A percentile compares a stretch with the other conserved stretches of the same genome.
These are phyloP conservation scores for Eristalis arbustorum DNA, from an alignment of 2,888 invertebrate genomes.

Conservation along the genomic window DNA sequence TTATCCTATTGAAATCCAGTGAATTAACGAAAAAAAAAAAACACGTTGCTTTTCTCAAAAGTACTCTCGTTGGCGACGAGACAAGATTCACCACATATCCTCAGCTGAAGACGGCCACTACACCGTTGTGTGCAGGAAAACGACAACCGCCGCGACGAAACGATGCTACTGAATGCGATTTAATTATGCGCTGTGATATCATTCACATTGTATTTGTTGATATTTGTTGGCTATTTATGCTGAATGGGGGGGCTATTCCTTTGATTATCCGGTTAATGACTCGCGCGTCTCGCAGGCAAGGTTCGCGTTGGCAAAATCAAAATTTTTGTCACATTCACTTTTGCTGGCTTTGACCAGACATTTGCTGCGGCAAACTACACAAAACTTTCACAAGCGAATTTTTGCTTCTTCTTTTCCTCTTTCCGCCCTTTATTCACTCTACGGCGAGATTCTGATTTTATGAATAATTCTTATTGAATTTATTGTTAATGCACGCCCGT, in stretches of 20 bases:
- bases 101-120: not conserved
- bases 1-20: conserved; percentile 52
- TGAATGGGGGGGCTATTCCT: conserved; percentile 2
- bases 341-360: conserved; percentile 28
- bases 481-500: conserved; percentile 39
- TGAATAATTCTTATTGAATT: conserved; percentile 34
- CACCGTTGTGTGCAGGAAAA: conserved; percentile 24
- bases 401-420: conserved; percentile 4
- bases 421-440: conserved; percentile 18
- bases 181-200: conserved; percentile 8
- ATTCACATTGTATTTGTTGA: conserved; percentile 56
- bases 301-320: conserved; percentile 2
- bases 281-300: conserved; percentile 12
- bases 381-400: conserved; percentile 52
- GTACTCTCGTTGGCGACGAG: not conserved
- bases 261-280: conserved; percentile 11
- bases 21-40: not conserved
- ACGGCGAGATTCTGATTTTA: conserved; percentile 7
- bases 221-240: conserved; percentile 11
- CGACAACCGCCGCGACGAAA: not conserved
- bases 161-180: not conserved
- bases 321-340: conserved; percentile 62
- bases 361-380: conserved; percentile 12
- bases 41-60: not conserved
- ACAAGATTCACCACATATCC: conserved; percentile 22